These are phyloP conservation scores for Myotis brandtii DNA, from an alignment of 2,113 vertebrate genomes.

Conservation along the genomic window DNA sequence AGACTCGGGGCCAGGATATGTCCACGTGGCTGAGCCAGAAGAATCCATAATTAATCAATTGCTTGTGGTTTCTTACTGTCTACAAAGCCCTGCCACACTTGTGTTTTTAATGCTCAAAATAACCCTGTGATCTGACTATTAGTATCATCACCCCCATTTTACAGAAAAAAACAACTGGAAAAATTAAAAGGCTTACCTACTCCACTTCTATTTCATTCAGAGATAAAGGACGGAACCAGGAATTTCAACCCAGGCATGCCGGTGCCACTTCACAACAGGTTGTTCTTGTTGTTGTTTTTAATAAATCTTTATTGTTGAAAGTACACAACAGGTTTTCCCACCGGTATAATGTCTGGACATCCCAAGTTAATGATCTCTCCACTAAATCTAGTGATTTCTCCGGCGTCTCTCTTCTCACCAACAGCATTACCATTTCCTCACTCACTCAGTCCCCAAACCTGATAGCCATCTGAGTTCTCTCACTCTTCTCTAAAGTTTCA, in stretches of 20 bases:
- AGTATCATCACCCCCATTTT: neutral
- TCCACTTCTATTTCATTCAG: neutral
- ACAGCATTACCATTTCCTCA: neutral
- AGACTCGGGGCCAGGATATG: neutral
- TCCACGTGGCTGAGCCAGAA: neutral
- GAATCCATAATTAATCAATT: slow-evolving; percentile 21
- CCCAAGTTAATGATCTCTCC: neutral
- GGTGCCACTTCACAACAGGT: neutral
- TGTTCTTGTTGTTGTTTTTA: neutral
- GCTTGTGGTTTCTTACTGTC: neutral
- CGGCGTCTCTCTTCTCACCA: neutral
- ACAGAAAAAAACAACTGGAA: neutral
- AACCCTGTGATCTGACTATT: neutral
- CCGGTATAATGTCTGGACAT: neutral
- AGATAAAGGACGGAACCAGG: neutral
- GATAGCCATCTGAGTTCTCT: neutral
- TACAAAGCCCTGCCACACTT: neutral
- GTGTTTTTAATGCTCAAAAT: neutral
- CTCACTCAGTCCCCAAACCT: neutral
- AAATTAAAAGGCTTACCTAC: neutral
- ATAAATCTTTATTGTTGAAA: too few species aligned
- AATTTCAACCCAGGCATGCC: neutral
- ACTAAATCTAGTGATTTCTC: neutral
- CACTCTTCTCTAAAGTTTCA: neutral
- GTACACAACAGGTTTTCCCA: neutral